These are phyloP conservation scores for Sinodicranocentrus sp. DNA, from an alignment of 2,888 invertebrate genomes.

Conservation along the genomic window DNA sequence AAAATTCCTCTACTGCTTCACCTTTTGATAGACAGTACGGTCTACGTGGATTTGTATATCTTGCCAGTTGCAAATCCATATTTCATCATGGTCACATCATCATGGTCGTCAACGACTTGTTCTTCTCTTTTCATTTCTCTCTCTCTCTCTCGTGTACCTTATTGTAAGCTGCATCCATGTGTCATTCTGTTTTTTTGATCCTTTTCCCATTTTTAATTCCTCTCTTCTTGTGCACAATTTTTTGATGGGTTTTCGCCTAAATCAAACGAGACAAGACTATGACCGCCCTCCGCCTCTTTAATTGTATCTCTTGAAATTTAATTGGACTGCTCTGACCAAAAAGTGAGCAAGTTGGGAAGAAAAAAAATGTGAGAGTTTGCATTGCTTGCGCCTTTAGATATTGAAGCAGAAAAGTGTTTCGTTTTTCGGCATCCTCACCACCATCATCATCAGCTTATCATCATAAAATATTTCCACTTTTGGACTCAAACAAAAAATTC, in stretches of 20 bases:
- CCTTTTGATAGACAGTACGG: too few relatives aligned
- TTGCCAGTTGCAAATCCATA: too few relatives aligned
- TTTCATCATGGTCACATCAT: too few relatives aligned
- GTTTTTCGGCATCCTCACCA: slow-evolving; percentile 2
- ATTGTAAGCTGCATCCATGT: neutral
- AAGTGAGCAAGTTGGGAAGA: slow-evolving; percentile 29
- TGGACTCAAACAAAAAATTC: slow-evolving; percentile 32
- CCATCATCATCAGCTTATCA: slow-evolving; percentile 25
- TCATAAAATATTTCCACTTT: slow-evolving; percentile 54
- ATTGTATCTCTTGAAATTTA: slow-evolving; percentile 60
- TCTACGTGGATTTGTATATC: too few relatives aligned
- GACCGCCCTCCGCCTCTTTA: slow-evolving; percentile 58
- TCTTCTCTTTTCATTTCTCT: too few relatives aligned
- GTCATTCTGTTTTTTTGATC: neutral
- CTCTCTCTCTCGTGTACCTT: too few relatives aligned
- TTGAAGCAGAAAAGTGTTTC: neutral
- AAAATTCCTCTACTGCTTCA: too few relatives aligned
- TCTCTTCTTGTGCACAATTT: slow-evolving; percentile 6
- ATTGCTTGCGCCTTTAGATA: too few relatives aligned
- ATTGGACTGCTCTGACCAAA: slow-evolving; percentile 56
- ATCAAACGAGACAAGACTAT: slow-evolving; percentile 32
- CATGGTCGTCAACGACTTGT: too few relatives aligned
- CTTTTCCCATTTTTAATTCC: neutral
- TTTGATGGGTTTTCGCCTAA: slow-evolving; percentile 27
- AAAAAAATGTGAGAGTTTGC: too few relatives aligned